Evolutionary conservation across 2,113 vertebrate genomes (phyloP).

Genomic region (Marmota monax): DNA sequence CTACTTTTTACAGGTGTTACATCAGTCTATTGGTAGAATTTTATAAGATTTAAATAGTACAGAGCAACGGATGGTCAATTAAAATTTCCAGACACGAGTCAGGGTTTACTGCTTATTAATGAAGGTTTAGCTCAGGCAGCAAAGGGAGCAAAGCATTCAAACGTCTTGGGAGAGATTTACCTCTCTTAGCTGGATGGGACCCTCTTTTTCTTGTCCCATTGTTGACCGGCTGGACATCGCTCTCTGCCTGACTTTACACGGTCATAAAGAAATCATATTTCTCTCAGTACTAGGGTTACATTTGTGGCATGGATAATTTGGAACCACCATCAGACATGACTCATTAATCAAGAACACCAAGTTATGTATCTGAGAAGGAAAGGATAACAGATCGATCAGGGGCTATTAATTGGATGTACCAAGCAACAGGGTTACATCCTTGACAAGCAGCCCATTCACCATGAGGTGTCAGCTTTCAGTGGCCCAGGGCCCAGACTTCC

Average conservation of each 20-base stretch:
- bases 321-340: constrained; percentile 35
- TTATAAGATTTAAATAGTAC: neutral
- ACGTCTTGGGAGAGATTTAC: neutral
- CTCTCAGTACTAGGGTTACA: neutral
- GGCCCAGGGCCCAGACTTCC: neutral
- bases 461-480: neutral
- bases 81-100: constrained; percentile 34
- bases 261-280: neutral
- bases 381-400: neutral
- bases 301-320: constrained; percentile 28
- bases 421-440: neutral
- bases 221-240: neutral
- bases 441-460: neutral
- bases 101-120: neutral
- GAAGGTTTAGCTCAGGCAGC: neutral
- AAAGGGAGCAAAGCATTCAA: neutral
- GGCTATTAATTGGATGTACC: constrained; percentile 7
- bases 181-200: neutral
- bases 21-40: neutral
- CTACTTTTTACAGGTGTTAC: constrained; percentile 11
- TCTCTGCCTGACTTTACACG: neutral
- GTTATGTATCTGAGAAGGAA: constrained; percentile 38
- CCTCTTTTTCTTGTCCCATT: neutral
- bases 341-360: constrained; percentile 53
- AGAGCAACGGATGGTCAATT: neutral